phyloP scores from a whole-genome alignment of 35 echinoderm and acorn worm species.

The Acanthaster planci region DNA sequence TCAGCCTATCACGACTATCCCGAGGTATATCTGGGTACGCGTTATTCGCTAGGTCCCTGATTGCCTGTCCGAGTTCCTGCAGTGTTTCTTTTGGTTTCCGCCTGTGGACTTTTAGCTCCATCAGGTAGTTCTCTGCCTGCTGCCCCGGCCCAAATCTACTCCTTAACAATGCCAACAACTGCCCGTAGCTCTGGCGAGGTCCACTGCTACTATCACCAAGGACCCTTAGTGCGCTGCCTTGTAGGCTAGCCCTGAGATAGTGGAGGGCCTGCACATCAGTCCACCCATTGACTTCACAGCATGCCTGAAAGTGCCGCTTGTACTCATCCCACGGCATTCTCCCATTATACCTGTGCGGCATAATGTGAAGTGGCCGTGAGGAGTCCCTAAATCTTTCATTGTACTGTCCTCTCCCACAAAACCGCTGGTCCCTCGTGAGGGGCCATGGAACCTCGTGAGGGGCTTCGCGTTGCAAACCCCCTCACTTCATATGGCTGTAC shows the following conservation, averaged over 20 bases:
- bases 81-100: too few relatives aligned
- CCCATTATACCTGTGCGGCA: constrained; percentile 16
- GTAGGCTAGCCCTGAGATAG: background rate
- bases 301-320: background rate
- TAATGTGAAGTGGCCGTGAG: too few relatives aligned
- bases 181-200: background rate
- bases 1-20: too few relatives aligned
- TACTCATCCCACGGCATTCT: background rate
- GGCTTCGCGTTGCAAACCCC: too few relatives aligned
- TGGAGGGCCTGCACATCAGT: background rate
- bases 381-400: too few relatives aligned
- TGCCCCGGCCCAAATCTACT: constrained; percentile 2
- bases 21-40: constrained; percentile 9
- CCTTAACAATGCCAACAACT: background rate
- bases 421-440: too few relatives aligned
- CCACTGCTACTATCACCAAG: background rate
- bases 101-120: too few relatives aligned
- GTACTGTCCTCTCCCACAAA: too few relatives aligned
- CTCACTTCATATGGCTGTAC: too few relatives aligned
- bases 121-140: background rate
- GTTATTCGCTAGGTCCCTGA: background rate
- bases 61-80: constrained; percentile 9
- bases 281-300: background rate
- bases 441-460: too few relatives aligned
- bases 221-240: background rate